phyloP scores from a whole-genome alignment of 2,113 vertebrate species.

The Atlantisia rogersi region DNA sequence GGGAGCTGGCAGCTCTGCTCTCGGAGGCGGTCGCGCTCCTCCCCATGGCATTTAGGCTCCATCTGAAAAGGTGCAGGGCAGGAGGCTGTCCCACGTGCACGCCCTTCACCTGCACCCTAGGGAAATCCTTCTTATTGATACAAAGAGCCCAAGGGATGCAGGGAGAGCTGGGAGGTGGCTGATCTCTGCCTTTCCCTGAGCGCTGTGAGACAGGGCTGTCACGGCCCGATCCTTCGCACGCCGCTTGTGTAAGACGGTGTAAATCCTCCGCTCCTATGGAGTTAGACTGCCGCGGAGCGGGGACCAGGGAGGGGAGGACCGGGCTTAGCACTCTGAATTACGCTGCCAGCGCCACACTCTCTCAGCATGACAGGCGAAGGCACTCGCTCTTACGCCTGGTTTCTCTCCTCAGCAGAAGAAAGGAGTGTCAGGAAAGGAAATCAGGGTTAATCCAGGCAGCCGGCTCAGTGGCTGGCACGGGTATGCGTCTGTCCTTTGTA shows the following conservation, averaged over 20 bases:
- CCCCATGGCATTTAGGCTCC: not conserved
- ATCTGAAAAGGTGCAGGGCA: not conserved
- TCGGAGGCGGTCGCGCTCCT: fast-evolving
- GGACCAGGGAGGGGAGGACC: not conserved
- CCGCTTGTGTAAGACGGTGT: not conserved
- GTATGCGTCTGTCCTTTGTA: constrained; percentile 24
- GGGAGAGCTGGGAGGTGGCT: not conserved
- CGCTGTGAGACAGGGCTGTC: not conserved
- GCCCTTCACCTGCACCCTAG: not conserved
- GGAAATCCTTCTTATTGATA: not conserved
- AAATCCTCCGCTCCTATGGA: not conserved
- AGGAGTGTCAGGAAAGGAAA: constrained; percentile 42
- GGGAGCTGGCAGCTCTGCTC: not conserved
- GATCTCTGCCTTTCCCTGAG: not conserved
- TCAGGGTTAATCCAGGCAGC: constrained; percentile 42
- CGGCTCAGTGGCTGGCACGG: constrained; percentile 16
- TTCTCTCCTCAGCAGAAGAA: constrained; percentile 25
- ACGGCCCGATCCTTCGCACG: not conserved
- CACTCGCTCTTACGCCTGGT: not conserved
- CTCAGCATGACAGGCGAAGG: constrained; percentile 1
- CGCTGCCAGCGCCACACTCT: not conserved
- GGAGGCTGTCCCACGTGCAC: not conserved
- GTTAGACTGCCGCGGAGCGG: not conserved
- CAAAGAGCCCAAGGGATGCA: not conserved
- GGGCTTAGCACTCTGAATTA: not conserved